A percentile compares a stretch with the other conserved stretches of the same genome.
Conservation (phyloP, 2,113 vertebrate genomes). For the Ammodytes marinus region DNA sequence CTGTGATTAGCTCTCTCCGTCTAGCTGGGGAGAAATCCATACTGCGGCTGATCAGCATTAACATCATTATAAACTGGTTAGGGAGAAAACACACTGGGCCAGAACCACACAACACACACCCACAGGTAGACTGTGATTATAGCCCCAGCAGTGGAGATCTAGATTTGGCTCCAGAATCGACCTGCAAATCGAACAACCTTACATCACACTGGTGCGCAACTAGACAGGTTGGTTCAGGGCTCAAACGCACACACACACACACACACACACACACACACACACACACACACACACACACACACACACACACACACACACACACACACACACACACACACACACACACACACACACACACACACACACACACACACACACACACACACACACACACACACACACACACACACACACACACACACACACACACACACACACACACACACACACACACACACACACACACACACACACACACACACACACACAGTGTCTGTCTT, state of each 20-base stretch:
- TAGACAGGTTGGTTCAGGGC: slow-evolving; percentile 60
- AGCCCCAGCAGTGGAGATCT: slow-evolving; percentile 69
- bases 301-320: slow-evolving; percentile 14
- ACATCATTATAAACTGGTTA: slow-evolving; percentile 74
- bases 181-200: slow-evolving; percentile 76
- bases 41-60: slow-evolving; percentile 70
- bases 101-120: slow-evolving; percentile 53
- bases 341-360: slow-evolving; percentile 11
- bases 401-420: slow-evolving; percentile 26
- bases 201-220: slow-evolving; percentile 74
- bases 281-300: slow-evolving; percentile 16
- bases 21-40: slow-evolving; percentile 71
- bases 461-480: slow-evolving; percentile 18
- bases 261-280: slow-evolving; percentile 24
- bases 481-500: slow-evolving; percentile 33
- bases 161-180: slow-evolving; percentile 81
- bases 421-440: slow-evolving; percentile 13
- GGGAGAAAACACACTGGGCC: slow-evolving; percentile 53
- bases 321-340: slow-evolving; percentile 13
- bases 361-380: slow-evolving; percentile 12
- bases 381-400: slow-evolving; percentile 20
- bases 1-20: slow-evolving; percentile 71
- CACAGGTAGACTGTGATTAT: slow-evolving; percentile 67
- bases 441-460: slow-evolving; percentile 18
- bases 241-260: slow-evolving; percentile 18